phyloP scores from a whole-genome alignment of 2,113 vertebrate species.

The Spheniscus mendiculus region DNA sequence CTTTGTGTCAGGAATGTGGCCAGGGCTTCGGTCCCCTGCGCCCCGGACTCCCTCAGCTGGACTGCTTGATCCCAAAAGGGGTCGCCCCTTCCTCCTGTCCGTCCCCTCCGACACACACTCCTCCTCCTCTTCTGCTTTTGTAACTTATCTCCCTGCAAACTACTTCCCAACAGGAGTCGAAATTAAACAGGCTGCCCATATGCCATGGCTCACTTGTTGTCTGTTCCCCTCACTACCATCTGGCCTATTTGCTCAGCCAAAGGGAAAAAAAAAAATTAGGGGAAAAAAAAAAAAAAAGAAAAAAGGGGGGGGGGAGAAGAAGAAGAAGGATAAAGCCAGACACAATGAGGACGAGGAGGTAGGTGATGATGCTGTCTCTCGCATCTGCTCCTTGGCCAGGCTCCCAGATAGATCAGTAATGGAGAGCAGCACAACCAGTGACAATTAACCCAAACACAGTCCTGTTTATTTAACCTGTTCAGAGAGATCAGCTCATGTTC shows the following conservation, averaged over 20 bases:
- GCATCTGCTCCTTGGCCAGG: slow-evolving; percentile 89
- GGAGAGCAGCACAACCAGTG: slow-evolving; percentile 81
- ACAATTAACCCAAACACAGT: slow-evolving; percentile 92
- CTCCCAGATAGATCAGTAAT: slow-evolving; percentile 83
- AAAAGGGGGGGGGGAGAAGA: neutral
- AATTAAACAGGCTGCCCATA: slow-evolving; percentile 99
- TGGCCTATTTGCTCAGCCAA: slow-evolving; percentile 93
- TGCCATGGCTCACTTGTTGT: slow-evolving; percentile 94
- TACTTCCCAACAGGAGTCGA: slow-evolving; percentile 90
- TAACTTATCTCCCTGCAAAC: slow-evolving; percentile 80
- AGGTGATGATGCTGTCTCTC: slow-evolving; percentile 70
- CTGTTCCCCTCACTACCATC: slow-evolving; percentile 92
- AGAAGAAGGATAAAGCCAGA: slow-evolving; percentile 64
- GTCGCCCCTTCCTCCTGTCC: slow-evolving; percentile 51
- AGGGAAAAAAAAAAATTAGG: neutral
- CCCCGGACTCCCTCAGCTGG: neutral
- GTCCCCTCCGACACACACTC: neutral
- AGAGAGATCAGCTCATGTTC: slow-evolving; percentile 77
- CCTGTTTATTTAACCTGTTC: slow-evolving; percentile 94
- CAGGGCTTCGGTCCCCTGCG: neutral
- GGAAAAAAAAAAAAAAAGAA: neutral
- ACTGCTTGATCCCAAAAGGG: slow-evolving; percentile 47
- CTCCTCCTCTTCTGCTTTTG: slow-evolving; percentile 74
- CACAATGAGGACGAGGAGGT: slow-evolving; percentile 77
- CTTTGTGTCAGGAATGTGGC: neutral